phyloP scores from a whole-genome alignment of 2,888 invertebrate genomes.

The Apamea epomidion region DNA sequence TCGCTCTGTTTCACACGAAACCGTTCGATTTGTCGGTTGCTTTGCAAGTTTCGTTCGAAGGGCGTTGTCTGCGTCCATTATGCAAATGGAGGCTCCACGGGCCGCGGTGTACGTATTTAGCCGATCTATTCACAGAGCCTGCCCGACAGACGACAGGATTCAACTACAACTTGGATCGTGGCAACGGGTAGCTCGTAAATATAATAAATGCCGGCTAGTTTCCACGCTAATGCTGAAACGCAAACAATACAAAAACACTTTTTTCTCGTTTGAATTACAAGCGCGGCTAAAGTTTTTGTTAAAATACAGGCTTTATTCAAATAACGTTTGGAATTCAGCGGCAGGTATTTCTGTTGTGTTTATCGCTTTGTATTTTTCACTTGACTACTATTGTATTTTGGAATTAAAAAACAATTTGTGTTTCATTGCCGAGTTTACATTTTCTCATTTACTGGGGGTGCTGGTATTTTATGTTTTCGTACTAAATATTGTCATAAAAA shows the following conservation, averaged over 20 bases:
- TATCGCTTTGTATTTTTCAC: constrained; percentile 57
- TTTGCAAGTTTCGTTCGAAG: constrained; percentile 76
- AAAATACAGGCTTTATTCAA: constrained; percentile 58
- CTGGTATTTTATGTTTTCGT: constrained; percentile 16
- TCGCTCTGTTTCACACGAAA: constrained; percentile 69
- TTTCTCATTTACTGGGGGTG: constrained; percentile 24
- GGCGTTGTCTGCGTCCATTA: constrained; percentile 83
- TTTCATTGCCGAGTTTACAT: constrained; percentile 29
- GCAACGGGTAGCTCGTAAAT: constrained; percentile 67
- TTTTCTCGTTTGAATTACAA: constrained; percentile 58
- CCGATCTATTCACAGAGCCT: constrained; percentile 81
- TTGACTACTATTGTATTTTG: constrained; percentile 38
- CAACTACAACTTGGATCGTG: constrained; percentile 74
- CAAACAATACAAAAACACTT: constrained; percentile 60
- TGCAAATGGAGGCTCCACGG: constrained; percentile 82
- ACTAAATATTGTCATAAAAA: constrained; percentile 29
- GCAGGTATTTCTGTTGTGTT: constrained; percentile 59
- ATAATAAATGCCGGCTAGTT: constrained; percentile 68
- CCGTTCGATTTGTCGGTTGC: constrained; percentile 76
- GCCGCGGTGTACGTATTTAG: constrained; percentile 81
- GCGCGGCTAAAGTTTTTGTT: constrained; percentile 49
- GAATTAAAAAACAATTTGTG: constrained; percentile 50
- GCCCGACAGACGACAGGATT: constrained; percentile 71
- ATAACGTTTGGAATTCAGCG: constrained; percentile 55
- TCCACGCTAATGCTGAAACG: constrained; percentile 65